phyloP scores from a whole-genome alignment of 2,888 invertebrate genomes.

The Eumerus sabulonum region DNA sequence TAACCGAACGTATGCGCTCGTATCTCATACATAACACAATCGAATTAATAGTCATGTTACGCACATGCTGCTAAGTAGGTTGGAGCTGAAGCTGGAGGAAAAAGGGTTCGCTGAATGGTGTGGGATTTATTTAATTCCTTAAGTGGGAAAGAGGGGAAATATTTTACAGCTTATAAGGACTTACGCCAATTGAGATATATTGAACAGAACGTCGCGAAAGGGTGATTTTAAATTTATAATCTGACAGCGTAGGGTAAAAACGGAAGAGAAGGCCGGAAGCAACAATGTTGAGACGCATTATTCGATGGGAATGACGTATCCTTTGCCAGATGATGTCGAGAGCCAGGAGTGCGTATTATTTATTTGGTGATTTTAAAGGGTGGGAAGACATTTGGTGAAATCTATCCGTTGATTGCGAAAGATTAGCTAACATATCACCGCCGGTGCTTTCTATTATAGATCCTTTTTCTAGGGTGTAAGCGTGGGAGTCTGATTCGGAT shows the following conservation, averaged over 20 bases:
- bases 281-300: no score
- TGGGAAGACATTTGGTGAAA: no score
- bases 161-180: slow-evolving; percentile 64
- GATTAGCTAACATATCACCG: no score
- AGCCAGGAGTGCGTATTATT: no score
- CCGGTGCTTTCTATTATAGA: no score
- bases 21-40: background rate
- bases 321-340: no score
- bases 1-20: slow-evolving; percentile 50
- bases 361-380: no score
- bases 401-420: no score
- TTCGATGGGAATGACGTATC: no score
- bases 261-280: slow-evolving; percentile 2
- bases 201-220: slow-evolving; percentile 40
- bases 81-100: no score
- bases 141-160: slow-evolving; percentile 63
- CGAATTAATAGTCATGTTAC: slow-evolving; percentile 62
- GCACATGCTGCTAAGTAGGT: slow-evolving; percentile 63
- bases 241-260: slow-evolving; percentile 1
- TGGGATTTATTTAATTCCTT: slow-evolving; percentile 66
- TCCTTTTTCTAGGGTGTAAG: no score
- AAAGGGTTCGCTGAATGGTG: slow-evolving; percentile 55
- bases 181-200: slow-evolving; percentile 67
- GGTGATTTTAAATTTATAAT: slow-evolving; percentile 26
- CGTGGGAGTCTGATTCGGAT: no score